phyloP scores from a whole-genome alignment of 2,797 vertebrate genomes.

The Coracias cyanogaster region DNA sequence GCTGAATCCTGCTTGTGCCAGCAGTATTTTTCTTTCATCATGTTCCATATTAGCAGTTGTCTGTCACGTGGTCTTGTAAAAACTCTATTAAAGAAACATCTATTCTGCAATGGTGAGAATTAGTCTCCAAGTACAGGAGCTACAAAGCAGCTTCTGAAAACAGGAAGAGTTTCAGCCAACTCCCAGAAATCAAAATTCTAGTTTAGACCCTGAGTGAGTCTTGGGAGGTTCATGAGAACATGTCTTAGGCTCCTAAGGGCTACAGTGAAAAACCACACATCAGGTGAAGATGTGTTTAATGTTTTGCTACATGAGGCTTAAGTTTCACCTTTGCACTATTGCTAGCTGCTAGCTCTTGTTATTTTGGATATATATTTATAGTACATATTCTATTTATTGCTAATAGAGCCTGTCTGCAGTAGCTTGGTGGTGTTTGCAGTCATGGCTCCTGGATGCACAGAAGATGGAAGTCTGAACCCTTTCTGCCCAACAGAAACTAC shows the following conservation, averaged over 20 bases:
- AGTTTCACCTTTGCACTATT: not conserved
- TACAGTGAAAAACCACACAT: not conserved
- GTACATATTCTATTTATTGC: not conserved
- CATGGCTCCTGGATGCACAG: not conserved
- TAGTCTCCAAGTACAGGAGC: not conserved
- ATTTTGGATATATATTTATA: not conserved
- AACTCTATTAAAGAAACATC: not conserved
- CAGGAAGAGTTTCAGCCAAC: not conserved
- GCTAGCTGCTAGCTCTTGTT: not conserved
- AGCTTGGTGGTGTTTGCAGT: not conserved
- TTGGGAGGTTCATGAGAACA: not conserved
- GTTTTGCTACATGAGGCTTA: not conserved
- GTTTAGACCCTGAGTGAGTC: not conserved
- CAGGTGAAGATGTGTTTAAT: not conserved
- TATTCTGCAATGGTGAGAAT: not conserved
- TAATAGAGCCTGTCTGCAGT: not conserved
- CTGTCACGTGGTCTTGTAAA: not conserved
- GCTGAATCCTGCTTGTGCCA: constrained; percentile 39
- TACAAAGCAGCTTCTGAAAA: not conserved
- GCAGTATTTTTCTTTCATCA: not conserved
- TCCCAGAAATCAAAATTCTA: not conserved
- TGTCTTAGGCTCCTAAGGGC: not conserved
- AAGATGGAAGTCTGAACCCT: not conserved
- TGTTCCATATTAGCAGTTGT: constrained; percentile 12
- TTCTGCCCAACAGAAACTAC: constrained; percentile 33